Conservation (phyloP, 2,888 invertebrate species). For the Troilus luridus region DNA sequence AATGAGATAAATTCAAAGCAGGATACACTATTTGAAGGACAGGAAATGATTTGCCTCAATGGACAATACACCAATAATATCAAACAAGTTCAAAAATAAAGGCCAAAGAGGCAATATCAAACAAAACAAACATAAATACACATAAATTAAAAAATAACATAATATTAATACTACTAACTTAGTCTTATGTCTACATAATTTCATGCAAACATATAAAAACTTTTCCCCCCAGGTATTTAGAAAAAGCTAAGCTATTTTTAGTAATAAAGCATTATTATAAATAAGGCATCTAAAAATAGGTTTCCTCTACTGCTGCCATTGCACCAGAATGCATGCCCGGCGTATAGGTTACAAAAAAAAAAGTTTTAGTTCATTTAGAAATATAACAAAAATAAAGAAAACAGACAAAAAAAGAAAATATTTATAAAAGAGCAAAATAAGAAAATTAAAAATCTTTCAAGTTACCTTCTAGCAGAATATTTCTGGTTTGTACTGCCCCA, state of each 20-base stretch:
- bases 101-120: neutral
- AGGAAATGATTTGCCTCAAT: constrained; percentile 57
- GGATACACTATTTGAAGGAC: constrained; percentile 59
- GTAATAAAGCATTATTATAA: constrained; percentile 48
- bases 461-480: constrained; percentile 83
- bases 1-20: constrained; percentile 53
- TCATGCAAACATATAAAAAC: constrained; percentile 29
- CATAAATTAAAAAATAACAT: neutral
- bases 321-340: constrained; percentile 52
- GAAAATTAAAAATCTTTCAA: constrained; percentile 65
- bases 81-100: neutral
- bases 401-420: neutral
- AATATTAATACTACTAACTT: neutral
- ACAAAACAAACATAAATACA: neutral
- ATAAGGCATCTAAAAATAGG: constrained; percentile 42
- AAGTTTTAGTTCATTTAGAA: neutral
- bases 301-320: constrained; percentile 21
- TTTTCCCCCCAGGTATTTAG: neutral
- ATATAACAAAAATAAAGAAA: neutral
- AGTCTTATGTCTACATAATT: neutral
- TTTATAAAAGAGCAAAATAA: constrained; percentile 53
- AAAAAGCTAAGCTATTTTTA: constrained; percentile 55
- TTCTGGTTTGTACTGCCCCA: constrained; percentile 85
- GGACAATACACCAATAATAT: constrained; percentile 49
- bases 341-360: neutral